Evolutionary conservation across 2,888 invertebrate genomes (phyloP).

Genomic region (Tenthredo scrophulariae): DNA sequence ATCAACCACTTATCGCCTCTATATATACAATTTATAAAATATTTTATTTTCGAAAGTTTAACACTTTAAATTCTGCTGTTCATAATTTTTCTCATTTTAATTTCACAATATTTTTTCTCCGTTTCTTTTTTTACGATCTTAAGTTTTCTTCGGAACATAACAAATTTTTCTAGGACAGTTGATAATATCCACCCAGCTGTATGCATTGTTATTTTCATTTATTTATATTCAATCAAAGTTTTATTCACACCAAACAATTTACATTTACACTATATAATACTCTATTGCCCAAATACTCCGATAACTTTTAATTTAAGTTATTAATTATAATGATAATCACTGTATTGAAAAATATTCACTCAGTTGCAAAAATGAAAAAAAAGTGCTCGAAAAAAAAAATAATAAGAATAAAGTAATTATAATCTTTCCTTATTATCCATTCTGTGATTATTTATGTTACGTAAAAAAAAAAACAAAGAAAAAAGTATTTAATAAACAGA

Average conservation of each 20-base stretch:
- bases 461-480: background rate
- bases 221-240: conserved; percentile 10
- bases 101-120: background rate
- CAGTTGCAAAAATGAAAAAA: background rate
- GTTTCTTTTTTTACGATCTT: background rate
- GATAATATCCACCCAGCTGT: background rate
- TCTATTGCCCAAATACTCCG: background rate
- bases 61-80: background rate
- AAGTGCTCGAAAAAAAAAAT: background rate
- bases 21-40: conserved; percentile 40
- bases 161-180: conserved; percentile 3
- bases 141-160: conserved; percentile 12
- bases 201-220: background rate
- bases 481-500: background rate
- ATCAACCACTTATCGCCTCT: background rate
- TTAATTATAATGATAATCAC: background rate
- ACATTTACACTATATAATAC: conserved; percentile 1
- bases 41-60: background rate
- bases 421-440: background rate
- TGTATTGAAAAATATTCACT: background rate
- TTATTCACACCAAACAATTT: conserved; percentile 36
- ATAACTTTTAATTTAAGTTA: background rate
- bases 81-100: background rate
- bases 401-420: background rate
- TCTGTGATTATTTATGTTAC: background rate